Evolutionary conservation across 2,797 vertebrate species (phyloP).

Genomic region (Hyperoplus immaculatus): DNA sequence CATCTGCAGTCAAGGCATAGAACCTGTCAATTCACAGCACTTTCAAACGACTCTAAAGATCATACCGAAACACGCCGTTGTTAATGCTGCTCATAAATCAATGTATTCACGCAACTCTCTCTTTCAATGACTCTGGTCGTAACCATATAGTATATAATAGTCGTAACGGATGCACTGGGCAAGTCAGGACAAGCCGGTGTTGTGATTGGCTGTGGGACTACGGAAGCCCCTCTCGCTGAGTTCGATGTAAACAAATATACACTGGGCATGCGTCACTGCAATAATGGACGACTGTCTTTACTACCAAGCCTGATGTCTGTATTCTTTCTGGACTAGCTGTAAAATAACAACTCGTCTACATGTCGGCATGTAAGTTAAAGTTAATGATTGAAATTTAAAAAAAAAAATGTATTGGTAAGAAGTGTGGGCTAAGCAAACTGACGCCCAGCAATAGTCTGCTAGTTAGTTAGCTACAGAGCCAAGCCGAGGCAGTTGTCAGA

Average conservation of each 20-base stretch:
- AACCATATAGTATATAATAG: too few species aligned
- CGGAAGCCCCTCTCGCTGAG: slow-evolving; percentile 52
- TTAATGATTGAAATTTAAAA: too few species aligned
- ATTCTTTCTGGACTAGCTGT: slow-evolving; percentile 57
- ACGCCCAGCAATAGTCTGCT: slow-evolving; percentile 64
- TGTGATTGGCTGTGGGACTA: slow-evolving; percentile 52
- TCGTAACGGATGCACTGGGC: neutral
- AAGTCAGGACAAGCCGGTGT: neutral
- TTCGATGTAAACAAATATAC: slow-evolving; percentile 83
- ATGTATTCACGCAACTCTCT: too few species aligned
- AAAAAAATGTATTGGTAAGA: neutral
- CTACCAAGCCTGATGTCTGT: slow-evolving; percentile 63
- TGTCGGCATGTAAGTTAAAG: slow-evolving; percentile 71
- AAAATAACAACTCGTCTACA: slow-evolving; percentile 42
- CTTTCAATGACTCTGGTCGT: too few species aligned
- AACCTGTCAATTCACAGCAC: too few species aligned
- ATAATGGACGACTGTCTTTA: slow-evolving; percentile 85
- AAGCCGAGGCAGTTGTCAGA: slow-evolving; percentile 69
- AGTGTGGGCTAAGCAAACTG: slow-evolving; percentile 47
- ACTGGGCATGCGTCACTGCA: slow-evolving; percentile 84
- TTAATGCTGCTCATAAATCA: too few species aligned
- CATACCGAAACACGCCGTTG: too few species aligned
- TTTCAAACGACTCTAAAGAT: too few species aligned
- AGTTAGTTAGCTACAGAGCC: slow-evolving; percentile 60
- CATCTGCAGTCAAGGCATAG: too few species aligned